These are phyloP conservation scores for Bradypus variegatus DNA, from an alignment of 2,797 vertebrate species.

Conservation along the genomic window DNA sequence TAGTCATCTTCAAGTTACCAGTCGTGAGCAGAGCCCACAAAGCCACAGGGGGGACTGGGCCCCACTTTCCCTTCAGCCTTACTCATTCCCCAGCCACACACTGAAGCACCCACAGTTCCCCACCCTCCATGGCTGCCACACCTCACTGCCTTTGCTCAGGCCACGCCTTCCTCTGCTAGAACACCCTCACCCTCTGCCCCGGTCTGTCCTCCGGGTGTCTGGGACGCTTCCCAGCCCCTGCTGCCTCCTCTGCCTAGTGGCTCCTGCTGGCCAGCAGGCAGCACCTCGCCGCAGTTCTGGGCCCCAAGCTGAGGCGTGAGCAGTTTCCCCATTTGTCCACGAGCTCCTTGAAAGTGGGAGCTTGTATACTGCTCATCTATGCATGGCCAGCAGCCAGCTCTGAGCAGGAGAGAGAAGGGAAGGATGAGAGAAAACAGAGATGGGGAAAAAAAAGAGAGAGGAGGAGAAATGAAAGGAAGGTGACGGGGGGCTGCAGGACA, in stretches of 20 bases:
- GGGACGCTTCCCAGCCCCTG: background rate
- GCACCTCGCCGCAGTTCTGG: background rate
- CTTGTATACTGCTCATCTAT: background rate
- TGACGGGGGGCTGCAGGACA: background rate
- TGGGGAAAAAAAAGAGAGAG: background rate
- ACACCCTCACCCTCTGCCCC: background rate
- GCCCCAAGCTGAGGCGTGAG: background rate
- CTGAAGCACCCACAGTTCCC: background rate
- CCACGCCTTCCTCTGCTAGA: background rate
- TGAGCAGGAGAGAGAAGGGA: background rate
- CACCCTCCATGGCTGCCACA: background rate
- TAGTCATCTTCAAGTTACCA: background rate
- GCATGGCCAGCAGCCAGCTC: background rate
- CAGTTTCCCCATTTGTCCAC: background rate
- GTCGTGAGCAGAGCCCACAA: background rate
- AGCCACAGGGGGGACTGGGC: background rate
- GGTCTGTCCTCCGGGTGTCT: background rate
- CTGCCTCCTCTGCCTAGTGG: background rate
- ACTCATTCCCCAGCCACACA: background rate
- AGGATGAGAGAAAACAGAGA: background rate
- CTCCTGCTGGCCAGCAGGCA: background rate
- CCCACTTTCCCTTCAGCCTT: background rate
- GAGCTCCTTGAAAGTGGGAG: background rate
- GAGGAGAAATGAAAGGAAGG: background rate
- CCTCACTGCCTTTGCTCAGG: background rate